Percentiles rank a stretch among this genome's conserved stretches.
Evolutionary conservation across 1,140 invertebrate species (phyloP).

Genomic region (Saccostrea glomerata): DNA sequence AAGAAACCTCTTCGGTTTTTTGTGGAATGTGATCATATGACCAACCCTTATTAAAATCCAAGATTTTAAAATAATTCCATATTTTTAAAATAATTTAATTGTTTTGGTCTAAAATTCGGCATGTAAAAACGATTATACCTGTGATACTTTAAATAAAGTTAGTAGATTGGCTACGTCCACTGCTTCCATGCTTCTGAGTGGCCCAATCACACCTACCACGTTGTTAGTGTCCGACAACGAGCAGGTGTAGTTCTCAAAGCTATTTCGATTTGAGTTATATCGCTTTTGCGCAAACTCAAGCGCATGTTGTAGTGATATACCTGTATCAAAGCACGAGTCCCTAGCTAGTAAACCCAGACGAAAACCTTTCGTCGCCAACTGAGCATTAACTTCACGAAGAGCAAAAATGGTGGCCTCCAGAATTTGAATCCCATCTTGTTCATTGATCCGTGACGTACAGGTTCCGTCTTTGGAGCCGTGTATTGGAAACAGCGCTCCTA

Average conservation of each 20-base stretch:
- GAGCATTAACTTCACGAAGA: slow-evolving; percentile 83
- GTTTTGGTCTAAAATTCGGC: too few species aligned
- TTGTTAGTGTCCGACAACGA: slow-evolving; percentile 11
- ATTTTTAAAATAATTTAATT: too few species aligned
- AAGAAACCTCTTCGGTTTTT: too few species aligned
- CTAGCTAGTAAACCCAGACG: slow-evolving; percentile 86
- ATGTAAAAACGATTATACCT: slow-evolving; percentile 80
- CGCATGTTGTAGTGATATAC: slow-evolving; percentile 88
- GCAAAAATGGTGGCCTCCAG: slow-evolving; percentile 90
- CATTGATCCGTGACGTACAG: slow-evolving; percentile 84
- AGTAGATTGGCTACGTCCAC: slow-evolving; percentile 84
- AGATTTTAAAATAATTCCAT: too few species aligned
- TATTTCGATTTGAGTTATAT: background rate
- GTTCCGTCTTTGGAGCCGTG: slow-evolving; percentile 80
- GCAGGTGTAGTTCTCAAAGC: background rate
- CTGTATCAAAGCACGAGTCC: slow-evolving; percentile 88
- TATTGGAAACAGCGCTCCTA: slow-evolving; percentile 87
- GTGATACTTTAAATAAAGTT: slow-evolving; percentile 85
- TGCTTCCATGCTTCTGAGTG: slow-evolving; percentile 82
- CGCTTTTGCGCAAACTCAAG: slow-evolving; percentile 85
- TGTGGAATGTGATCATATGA: too few species aligned
- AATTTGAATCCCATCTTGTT: slow-evolving; percentile 86
- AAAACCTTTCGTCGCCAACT: slow-evolving; percentile 79
- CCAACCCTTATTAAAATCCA: too few species aligned
- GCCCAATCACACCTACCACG: slow-evolving; percentile 55